Conservation (phyloP, 2,113 vertebrate species). For the Panthera leo region DNA sequence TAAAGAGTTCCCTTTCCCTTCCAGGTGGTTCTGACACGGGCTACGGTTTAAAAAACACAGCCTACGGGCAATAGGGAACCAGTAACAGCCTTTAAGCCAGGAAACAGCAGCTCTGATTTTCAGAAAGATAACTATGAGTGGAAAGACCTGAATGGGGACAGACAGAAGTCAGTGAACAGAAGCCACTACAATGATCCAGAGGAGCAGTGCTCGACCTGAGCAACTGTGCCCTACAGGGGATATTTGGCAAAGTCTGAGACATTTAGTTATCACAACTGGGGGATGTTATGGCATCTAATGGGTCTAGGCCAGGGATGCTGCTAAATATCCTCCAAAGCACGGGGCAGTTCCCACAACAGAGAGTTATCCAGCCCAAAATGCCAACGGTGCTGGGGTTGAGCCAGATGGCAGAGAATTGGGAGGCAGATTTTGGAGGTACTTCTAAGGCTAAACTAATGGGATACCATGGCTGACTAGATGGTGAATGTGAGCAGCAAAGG, state of each 20-base stretch:
- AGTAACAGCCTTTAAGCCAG: not conserved
- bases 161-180: not conserved
- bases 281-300: not conserved
- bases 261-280: not conserved
- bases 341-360: not conserved
- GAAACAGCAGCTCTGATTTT: not conserved
- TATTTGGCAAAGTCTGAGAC: not conserved
- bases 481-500: not conserved
- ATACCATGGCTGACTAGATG: not conserved
- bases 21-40: not conserved
- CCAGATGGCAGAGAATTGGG: not conserved
- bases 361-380: not conserved
- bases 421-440: not conserved
- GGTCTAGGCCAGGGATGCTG: not conserved
- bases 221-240: not conserved
- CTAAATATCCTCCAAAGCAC: not conserved
- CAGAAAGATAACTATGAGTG: not conserved
- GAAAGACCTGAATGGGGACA: not conserved
- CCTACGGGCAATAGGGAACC: not conserved
- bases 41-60: not conserved
- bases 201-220: not conserved
- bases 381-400: accelerated
- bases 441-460: not conserved
- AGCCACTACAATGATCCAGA: not conserved
- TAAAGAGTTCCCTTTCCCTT: not conserved